Percentiles rank a stretch among this genome's conserved stretches.
These are phyloP conservation scores for Thamnophis sirtalis DNA, from an alignment of 2,113 vertebrate species.

Conservation along the genomic window DNA sequence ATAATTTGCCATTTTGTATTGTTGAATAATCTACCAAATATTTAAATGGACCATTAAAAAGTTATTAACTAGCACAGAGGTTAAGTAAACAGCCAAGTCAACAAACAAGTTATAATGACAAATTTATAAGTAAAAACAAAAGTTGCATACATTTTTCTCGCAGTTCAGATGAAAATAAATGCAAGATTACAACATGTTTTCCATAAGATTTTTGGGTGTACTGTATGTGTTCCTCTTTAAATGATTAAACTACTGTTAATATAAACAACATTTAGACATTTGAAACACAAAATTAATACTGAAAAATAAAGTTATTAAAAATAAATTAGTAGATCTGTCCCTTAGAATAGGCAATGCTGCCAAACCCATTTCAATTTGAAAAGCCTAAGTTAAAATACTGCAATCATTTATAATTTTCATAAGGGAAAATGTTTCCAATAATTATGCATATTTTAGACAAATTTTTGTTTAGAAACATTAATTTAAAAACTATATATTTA, in stretches of 20 bases:
- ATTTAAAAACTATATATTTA: conserved; percentile 80
- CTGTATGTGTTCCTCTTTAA: conserved; percentile 45
- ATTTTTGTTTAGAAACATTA: conserved; percentile 75
- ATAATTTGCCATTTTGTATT: conserved; percentile 75
- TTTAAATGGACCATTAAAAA: conserved; percentile 70
- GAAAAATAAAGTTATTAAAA: conserved; percentile 64
- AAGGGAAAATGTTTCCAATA: conserved; percentile 71
- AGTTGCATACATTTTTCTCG: conserved; percentile 65
- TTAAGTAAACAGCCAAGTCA: conserved; percentile 76
- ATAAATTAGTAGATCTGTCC: conserved; percentile 72
- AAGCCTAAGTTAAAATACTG: conserved; percentile 82
- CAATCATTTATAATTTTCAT: conserved; percentile 79
- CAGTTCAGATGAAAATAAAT: conserved; percentile 75
- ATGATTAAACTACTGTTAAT: conserved; percentile 70
- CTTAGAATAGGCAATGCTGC: conserved; percentile 69
- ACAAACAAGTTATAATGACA: conserved; percentile 73
- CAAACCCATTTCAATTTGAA: conserved; percentile 77
- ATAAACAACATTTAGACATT: conserved; percentile 71
- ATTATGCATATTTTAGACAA: conserved; percentile 79
- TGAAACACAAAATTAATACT: conserved; percentile 69
- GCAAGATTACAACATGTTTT: conserved; percentile 70
- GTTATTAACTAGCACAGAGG: conserved; percentile 64
- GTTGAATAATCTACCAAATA: conserved; percentile 70
- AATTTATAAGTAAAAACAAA: conserved; percentile 73
- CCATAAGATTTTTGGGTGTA: conserved; percentile 61